These are phyloP conservation scores for Engraulis encrasicolus DNA, from an alignment of 2,113 vertebrate species.

Conservation along the genomic window DNA sequence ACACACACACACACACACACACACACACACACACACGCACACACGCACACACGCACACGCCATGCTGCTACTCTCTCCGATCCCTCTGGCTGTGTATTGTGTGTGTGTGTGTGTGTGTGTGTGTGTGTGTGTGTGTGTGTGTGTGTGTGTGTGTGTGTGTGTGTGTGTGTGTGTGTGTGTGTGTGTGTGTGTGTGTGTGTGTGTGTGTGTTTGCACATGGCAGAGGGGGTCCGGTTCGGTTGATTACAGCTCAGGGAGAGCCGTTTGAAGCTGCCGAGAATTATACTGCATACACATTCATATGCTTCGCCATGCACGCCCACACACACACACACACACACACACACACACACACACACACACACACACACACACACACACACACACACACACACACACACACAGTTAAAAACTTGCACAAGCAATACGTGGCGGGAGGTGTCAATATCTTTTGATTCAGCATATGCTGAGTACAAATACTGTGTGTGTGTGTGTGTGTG, in stretches of 20 bases:
- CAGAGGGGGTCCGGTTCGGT: slow-evolving; percentile 1
- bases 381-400: slow-evolving; percentile 4
- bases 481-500: no score
- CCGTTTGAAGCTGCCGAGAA: slow-evolving; percentile 11
- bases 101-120: no score
- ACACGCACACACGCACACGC: no score
- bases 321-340: not conserved
- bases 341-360: not conserved
- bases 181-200: slow-evolving; percentile 15
- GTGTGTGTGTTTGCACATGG: slow-evolving; percentile 23
- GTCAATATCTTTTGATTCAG: not conserved
- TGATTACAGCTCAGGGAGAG: not conserved
- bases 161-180: slow-evolving; percentile 29
- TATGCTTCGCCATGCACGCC: not conserved
- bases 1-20: no score
- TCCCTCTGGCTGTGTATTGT: no score
- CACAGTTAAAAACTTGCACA: not conserved
- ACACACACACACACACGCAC: no score
- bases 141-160: no score
- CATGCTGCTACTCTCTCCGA: no score
- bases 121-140: no score
- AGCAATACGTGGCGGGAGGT: not conserved
- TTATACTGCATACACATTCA: slow-evolving; percentile 31
- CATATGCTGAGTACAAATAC: not conserved
- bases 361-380: not conserved